Evolutionary conservation across 2,888 invertebrate genomes (phyloP).

Genomic region (Petrophora chlorosata): DNA sequence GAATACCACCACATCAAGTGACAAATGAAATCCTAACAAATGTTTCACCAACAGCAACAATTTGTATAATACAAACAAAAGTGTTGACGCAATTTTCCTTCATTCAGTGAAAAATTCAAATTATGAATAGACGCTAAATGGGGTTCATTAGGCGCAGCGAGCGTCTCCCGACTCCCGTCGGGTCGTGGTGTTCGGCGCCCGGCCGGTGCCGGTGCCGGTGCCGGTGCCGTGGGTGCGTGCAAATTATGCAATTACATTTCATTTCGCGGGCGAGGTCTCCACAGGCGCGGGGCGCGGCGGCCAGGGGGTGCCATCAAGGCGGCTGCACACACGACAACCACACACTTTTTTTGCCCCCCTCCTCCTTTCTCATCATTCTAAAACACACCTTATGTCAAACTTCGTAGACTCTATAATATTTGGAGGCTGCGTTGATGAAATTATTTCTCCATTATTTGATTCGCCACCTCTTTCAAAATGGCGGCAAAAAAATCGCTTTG

Average conservation of each 20-base stretch:
- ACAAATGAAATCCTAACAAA: neutral
- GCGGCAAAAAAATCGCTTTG: slow-evolving; percentile 62
- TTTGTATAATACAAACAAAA: slow-evolving; percentile 14
- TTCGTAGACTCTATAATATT: slow-evolving; percentile 50
- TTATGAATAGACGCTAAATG: slow-evolving; percentile 50
- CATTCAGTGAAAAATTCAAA: slow-evolving; percentile 37
- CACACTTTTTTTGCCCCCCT: slow-evolving; percentile 72
- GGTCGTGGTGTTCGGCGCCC: neutral
- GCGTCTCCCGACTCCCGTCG: slow-evolving; percentile 30
- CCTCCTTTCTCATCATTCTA: slow-evolving; percentile 42
- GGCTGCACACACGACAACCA: slow-evolving; percentile 68
- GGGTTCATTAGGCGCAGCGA: slow-evolving; percentile 68
- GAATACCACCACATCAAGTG: too few relatives aligned
- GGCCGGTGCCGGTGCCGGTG: slow-evolving; percentile 23
- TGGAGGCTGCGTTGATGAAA: slow-evolving; percentile 63
- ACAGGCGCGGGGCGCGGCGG: slow-evolving; percentile 29
- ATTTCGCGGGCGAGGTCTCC: slow-evolving; percentile 66
- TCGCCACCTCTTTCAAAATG: slow-evolving; percentile 82
- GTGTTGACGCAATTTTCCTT: slow-evolving; percentile 24
- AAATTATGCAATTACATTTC: slow-evolving; percentile 81
- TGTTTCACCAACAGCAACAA: slow-evolving; percentile 4
- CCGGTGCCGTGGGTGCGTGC: slow-evolving; percentile 37
- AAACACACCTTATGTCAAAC: slow-evolving; percentile 57
- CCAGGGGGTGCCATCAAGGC: slow-evolving; percentile 27
- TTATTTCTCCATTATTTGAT: slow-evolving; percentile 81